Base-by-base conservation (phyloP, 1,140 invertebrate species). In the Nylanderia fulva region DNA sequence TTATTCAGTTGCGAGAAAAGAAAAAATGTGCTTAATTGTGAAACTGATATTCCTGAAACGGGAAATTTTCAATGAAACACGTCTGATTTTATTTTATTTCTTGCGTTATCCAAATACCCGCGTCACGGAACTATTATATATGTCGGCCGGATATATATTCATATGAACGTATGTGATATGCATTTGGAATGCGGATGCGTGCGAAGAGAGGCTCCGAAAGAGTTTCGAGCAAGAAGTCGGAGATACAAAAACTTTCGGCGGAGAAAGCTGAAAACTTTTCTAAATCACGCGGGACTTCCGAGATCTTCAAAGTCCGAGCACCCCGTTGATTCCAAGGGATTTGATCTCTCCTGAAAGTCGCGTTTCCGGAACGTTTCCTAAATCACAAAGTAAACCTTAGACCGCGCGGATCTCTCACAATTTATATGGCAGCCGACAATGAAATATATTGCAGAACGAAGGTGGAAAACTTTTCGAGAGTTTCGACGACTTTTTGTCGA, bases 401-500 rank as follows among this genome's bases (percentile, higher is more conserved):
- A 82, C 58, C 66, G 77, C 52, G 77, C 77, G 29, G 58, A 82
- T 82, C 77, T 82, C 77, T 82, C 54, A 29, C 66, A 82, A 82
- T 82, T 82, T 82, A 82, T 82, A 82, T 45, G 77, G 52, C 66
- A 18, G 39, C 52, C 77, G 77, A 82, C 77, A 82, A 60, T 82
- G 77, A 82, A 82, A 82, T 82, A 82, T 82, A 52, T 45, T 29
- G 77, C 33, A 33, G 77, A 33, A 72, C 24, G 66, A 29, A 82
- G 77, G 24, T 29, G 29, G 52, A 29, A 72, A 82, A 71, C 24
- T 82, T 80, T 72, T 52, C 21, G 77, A 27, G 36, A 82, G 77
- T 72, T 82, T 72, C 54, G 39, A 13, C 24, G 66, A 72, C 77
- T 71, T 82, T 72, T 71, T 72, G 66, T 8, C 77, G 64, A 15